Conservation (phyloP, 2,113 vertebrate species). For the Cynocephalus volans region DNA sequence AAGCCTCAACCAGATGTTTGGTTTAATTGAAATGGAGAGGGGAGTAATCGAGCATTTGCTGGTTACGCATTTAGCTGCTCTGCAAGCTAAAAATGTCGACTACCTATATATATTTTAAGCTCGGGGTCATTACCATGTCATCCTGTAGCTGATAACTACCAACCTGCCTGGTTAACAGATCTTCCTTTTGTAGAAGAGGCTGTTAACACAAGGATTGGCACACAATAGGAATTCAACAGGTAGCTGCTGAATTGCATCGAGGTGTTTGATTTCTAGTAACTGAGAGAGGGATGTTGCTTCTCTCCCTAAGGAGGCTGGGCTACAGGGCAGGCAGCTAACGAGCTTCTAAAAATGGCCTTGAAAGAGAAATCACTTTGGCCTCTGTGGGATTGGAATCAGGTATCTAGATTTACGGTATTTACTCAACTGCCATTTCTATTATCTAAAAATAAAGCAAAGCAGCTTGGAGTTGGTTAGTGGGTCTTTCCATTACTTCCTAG, state of each 20-base stretch:
- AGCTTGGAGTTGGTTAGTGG: constrained; percentile 44
- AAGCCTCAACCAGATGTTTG: constrained; percentile 41
- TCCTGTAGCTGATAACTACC: background rate
- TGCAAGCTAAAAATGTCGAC: constrained; percentile 17
- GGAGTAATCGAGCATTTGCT: background rate
- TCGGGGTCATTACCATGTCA: background rate
- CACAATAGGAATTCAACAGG: background rate
- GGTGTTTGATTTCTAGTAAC: constrained; percentile 36
- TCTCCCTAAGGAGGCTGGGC: constrained; percentile 15
- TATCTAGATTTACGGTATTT: constrained; percentile 58
- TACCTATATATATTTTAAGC: background rate
- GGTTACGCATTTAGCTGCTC: background rate
- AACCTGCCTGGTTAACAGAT: background rate
- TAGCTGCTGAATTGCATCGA: background rate
- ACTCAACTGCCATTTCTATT: constrained; percentile 62
- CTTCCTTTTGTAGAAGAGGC: constrained; percentile 12
- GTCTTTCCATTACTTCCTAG: background rate
- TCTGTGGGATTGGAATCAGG: constrained; percentile 29
- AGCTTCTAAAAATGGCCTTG: constrained; percentile 60
- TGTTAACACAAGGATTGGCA: background rate
- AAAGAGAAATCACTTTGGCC: constrained; percentile 64
- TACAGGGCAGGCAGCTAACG: background rate
- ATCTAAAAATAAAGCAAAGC: constrained; percentile 70
- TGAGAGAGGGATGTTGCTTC: background rate
- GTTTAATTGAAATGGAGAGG: background rate